Base-by-base conservation (phyloP, 2,113 vertebrate genomes). In the Octodon degus region DNA sequence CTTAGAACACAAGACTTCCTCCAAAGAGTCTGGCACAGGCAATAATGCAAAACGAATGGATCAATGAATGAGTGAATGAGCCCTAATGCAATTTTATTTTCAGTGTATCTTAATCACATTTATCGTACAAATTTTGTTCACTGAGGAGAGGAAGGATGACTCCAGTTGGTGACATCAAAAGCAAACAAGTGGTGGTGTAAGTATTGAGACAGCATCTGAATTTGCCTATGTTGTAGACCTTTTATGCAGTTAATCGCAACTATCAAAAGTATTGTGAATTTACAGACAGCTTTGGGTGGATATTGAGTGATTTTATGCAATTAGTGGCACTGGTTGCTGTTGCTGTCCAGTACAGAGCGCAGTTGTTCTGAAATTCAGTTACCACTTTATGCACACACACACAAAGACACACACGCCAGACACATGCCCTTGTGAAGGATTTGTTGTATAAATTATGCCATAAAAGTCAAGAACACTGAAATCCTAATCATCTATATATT, bases 401-500 rank as follows among this genome's bases (percentile, higher is more conserved):
- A 88, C 60, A 92, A 32, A 53, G 58, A 24, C 20, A 74, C 12
- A 7, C 74, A 58, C 55, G 19, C 55, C 40, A 47, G 10, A 76
- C 40, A 77, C 37, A 91, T 77, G 34, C 50, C 30, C 81, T 65
- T 5, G 77, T 67, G 43, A 89, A 86, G 47, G 34, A 92, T 76
- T 93, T 96, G 50, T 50, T 89, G 4, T 94, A 76, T 97, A 96
- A 95, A 90, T n/a, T 95, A 47, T 91, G n/a, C n/a, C 74, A 89
- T 89, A 85, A 95, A 53, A 96, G 47, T 50, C 32, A 79, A 60
- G 11, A 76, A 89, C 40, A 24, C 76, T 68, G 62, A 91, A 92
- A 84, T 27, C 37, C 32, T 81, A 86, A 96, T 95, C 89, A 82
- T 13, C 43, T 95, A 19, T 79, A 17, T 90, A 89, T 93, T 96